Evolutionary conservation across 2,888 invertebrate genomes (phyloP), one percentile per base, ranked within the genome.

Genomic region (Autographa pulchrina): DNA sequence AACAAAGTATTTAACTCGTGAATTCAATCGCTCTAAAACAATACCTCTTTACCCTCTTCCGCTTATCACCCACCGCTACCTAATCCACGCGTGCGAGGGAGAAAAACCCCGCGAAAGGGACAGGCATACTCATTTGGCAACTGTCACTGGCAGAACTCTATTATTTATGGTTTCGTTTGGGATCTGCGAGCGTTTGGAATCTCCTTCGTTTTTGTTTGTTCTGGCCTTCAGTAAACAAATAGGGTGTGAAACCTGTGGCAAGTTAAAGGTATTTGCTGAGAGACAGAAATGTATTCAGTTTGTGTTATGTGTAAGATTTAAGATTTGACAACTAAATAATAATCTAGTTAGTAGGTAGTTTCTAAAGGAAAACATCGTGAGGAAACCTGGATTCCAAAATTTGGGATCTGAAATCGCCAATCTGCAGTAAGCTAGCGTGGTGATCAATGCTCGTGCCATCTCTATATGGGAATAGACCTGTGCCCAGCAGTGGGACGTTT

Each of bases 91-190:
- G 82, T 66, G 82, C 43, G 86, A 86, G 77, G 18, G 90, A 84
- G 87, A 82, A 62, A 68, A 32, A 14, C 41, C 31, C 78, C 52
- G 69, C n/a, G 87, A 90, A 72, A 18, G 90, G 80, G 90, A 90
- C 35, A 70, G 85, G 48, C 31, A 67, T 85, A 89, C 86, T 94
- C 91, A 94, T 94, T 94, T 93, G 90, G 92, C 85, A 89, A 89
- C 90, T 93, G 94, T 94, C 93, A 92, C 84, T 62, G 82, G 82
- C 94, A 93, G 88, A 74, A 84, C 73, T 92, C 86, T 89, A 93
- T 94, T 93, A 93, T 93, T 94, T 93, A 93, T 92, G 85, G 88
- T 80, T 78, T 77, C 80, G 83, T 81, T 79, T 48, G 78, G 72
- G 70, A 69, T 59, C 72, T 64, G 71, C 70, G 72, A 81, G 68